A percentile compares a stretch with the other conserved stretches of the same genome.
These are phyloP conservation scores for Heterotis niloticus DNA, from an alignment of 2,113 vertebrate species.

Conservation along the genomic window DNA sequence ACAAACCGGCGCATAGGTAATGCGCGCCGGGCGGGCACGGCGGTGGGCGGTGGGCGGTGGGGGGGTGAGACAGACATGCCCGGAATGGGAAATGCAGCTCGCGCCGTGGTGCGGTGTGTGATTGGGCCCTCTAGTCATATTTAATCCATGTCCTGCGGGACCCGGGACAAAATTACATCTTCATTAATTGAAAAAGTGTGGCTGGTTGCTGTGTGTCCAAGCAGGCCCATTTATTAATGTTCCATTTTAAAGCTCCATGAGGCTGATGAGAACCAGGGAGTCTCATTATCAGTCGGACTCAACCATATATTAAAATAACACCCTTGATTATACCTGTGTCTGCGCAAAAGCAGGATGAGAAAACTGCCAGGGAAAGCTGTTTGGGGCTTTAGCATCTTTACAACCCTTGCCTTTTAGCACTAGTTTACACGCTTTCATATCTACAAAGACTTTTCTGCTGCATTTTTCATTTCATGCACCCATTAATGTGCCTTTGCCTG, in stretches of 20 bases:
- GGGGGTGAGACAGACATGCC: constrained; percentile 60
- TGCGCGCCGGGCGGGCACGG: constrained; percentile 48
- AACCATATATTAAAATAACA: constrained; percentile 37
- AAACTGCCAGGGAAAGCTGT: constrained; percentile 44
- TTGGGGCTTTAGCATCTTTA: constrained; percentile 53
- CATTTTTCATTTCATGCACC: constrained; percentile 47
- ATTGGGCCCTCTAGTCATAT: constrained; percentile 93
- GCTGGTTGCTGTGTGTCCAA: constrained; percentile 79
- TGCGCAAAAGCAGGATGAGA: constrained; percentile 43
- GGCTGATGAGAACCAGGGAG: constrained; percentile 62
- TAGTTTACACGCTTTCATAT: constrained; percentile 47
- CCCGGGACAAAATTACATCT: constrained; percentile 89
- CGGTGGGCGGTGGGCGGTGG: constrained; percentile 22
- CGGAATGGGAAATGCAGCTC: constrained; percentile 81
- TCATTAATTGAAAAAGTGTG: constrained; percentile 97
- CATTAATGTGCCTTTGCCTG: constrained; percentile 63
- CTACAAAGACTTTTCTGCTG: constrained; percentile 58
- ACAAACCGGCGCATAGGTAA: constrained; percentile 92
- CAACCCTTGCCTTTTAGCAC: constrained; percentile 50
- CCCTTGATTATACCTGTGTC: constrained; percentile 57
- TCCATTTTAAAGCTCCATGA: constrained; percentile 75
- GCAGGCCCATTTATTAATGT: constrained; percentile 84
- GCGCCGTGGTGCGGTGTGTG: constrained; percentile 72
- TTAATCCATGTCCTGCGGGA: constrained; percentile 94
- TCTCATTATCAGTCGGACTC: constrained; percentile 54